Conservation (phyloP, 2,797 vertebrate species). For the Anguilla obscura region DNA sequence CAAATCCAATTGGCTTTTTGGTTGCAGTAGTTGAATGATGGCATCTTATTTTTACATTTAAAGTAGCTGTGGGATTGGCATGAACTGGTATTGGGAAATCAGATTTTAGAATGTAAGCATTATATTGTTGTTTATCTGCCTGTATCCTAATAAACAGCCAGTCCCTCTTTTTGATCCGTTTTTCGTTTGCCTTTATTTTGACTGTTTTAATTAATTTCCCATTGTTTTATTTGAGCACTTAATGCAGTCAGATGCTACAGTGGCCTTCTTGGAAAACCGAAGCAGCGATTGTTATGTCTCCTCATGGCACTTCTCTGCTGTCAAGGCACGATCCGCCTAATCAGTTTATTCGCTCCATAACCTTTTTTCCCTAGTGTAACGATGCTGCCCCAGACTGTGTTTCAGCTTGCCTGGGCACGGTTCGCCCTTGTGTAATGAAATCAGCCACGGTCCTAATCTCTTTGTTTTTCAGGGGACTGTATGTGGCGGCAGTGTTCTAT, state of each 20-base stretch:
- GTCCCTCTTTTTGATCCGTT: not conserved
- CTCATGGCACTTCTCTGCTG: conserved; percentile 5
- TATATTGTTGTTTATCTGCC: not conserved
- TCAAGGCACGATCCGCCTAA: conserved; percentile 22
- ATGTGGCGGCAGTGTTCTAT: conserved; percentile 92
- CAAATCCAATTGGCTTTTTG: not conserved
- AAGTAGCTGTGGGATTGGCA: not conserved
- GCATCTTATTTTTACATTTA: not conserved
- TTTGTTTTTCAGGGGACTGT: conserved; percentile 80
- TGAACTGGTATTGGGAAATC: not conserved
- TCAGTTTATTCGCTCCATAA: conserved; percentile 30
- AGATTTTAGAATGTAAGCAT: not conserved
- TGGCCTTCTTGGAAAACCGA: conserved; percentile 1
- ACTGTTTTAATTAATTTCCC: not conserved
- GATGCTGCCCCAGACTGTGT: conserved; percentile 29
- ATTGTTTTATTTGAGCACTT: conserved; percentile 14
- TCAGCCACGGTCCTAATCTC: conserved; percentile 27
- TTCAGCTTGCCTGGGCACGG: conserved; percentile 28
- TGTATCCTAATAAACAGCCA: not conserved
- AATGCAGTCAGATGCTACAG: not conserved
- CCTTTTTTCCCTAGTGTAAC: conserved; percentile 38
- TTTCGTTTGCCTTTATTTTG: not conserved
- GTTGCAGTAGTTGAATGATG: not conserved
- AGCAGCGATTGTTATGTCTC: conserved; percentile 9
- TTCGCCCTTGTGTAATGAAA: conserved; percentile 10